phyloP scores from a whole-genome alignment of 2,888 invertebrate species.

The Thumatha senex region DNA sequence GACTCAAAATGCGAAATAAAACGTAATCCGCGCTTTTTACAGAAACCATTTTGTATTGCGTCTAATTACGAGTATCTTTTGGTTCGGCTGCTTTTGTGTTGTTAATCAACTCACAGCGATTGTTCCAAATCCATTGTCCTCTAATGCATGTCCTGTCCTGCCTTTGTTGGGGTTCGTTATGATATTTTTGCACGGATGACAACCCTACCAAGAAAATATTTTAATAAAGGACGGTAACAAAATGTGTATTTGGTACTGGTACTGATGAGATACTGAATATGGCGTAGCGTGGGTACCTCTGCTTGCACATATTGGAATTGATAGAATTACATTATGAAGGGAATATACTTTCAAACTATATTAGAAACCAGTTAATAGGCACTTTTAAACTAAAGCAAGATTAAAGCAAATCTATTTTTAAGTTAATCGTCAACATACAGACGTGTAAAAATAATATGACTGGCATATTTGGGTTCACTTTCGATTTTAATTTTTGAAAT shows the following conservation, averaged over 20 bases:
- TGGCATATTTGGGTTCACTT: too few species aligned
- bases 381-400: too few species aligned
- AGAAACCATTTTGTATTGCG: constrained; percentile 35
- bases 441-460: too few species aligned
- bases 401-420: too few species aligned
- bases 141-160: constrained; percentile 24
- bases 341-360: too few species aligned
- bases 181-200: constrained; percentile 20
- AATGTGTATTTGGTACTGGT: constrained; percentile 9
- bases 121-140: constrained; percentile 42
- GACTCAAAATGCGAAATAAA: constrained; percentile 8
- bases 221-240: constrained; percentile 9
- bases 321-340: too few species aligned
- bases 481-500: too few species aligned
- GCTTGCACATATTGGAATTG: too few species aligned
- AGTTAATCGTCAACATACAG: too few species aligned
- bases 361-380: too few species aligned
- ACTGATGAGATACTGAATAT: too few species aligned
- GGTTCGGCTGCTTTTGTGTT: constrained; percentile 50
- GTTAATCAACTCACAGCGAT: constrained; percentile 52
- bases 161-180: constrained; percentile 22
- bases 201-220: constrained; percentile 11
- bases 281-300: too few species aligned
- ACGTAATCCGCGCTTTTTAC: constrained; percentile 14
- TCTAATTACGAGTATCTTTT: constrained; percentile 49